Evolutionary conservation across 2,113 vertebrate genomes (phyloP).

Genomic region (Euleptes europaea): DNA sequence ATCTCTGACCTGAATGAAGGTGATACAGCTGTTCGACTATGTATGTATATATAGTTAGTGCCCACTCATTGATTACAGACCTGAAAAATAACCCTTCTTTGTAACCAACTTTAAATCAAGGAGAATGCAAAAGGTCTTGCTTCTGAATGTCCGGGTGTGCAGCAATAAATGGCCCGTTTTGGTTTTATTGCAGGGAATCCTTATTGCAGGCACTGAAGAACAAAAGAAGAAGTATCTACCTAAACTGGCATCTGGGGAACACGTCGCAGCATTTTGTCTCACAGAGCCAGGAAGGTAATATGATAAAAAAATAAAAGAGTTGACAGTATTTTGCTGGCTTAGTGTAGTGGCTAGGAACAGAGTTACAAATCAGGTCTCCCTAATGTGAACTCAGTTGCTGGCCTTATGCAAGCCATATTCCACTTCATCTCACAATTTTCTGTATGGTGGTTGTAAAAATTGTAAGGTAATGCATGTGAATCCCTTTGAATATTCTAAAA

Average conservation of each 20-base stretch:
- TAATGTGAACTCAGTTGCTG: neutral
- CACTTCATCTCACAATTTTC: neutral
- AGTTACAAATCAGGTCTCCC: neutral
- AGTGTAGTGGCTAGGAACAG: neutral
- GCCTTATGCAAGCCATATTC: neutral
- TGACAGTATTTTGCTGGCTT: neutral
- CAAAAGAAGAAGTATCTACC: constrained; percentile 95
- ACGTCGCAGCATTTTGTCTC: constrained; percentile 94
- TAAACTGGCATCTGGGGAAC: constrained; percentile 88
- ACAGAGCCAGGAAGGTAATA: constrained; percentile 92
- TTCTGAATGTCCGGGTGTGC: neutral
- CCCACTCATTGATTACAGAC: neutral
- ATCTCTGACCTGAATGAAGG: too few species aligned
- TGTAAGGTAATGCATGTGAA: neutral
- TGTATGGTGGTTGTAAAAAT: neutral
- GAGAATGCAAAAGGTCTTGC: neutral
- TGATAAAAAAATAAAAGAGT: too few species aligned
- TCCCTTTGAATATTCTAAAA: neutral
- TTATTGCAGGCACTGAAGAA: constrained; percentile 90
- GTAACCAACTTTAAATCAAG: neutral
- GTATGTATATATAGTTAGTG: neutral
- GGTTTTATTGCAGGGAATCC: constrained; percentile 83
- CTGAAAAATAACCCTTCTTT: too few species aligned
- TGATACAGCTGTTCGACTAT: too few species aligned
- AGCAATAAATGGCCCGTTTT: neutral